These are phyloP conservation scores for Tauraco erythrolophus DNA, from an alignment of 2,113 vertebrate species.

Conservation along the genomic window DNA sequence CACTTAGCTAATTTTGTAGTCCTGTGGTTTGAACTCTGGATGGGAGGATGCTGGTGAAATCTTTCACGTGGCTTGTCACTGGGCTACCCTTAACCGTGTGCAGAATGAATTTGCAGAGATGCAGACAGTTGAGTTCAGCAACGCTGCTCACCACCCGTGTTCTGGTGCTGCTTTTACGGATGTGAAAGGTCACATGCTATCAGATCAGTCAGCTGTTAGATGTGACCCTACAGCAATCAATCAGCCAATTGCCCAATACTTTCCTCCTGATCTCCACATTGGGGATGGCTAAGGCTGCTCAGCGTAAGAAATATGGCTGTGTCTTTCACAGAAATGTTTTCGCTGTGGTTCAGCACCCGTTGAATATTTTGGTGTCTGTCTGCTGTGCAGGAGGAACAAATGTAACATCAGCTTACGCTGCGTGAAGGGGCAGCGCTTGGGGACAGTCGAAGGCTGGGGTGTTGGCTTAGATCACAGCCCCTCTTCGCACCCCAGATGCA, in stretches of 20 bases:
- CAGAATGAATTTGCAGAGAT: background rate
- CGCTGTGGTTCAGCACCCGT: background rate
- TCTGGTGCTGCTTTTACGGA: background rate
- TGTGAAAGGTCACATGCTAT: background rate
- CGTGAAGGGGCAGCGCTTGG: background rate
- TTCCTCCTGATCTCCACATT: background rate
- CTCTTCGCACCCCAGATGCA: background rate
- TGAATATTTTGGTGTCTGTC: background rate
- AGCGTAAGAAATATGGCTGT: background rate
- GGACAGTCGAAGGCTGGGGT: background rate
- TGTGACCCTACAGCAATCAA: background rate
- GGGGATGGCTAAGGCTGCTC: background rate
- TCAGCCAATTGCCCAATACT: background rate
- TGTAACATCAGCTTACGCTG: background rate
- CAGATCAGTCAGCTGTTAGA: background rate
- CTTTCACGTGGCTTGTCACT: background rate
- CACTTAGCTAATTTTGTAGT: slow-evolving; percentile 59
- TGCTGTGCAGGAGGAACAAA: background rate
- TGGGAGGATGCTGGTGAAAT: background rate
- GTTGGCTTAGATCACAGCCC: background rate
- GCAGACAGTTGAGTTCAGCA: background rate
- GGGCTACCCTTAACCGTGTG: background rate
- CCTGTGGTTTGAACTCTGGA: slow-evolving; percentile 37
- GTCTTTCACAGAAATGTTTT: background rate
- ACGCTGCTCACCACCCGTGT: background rate